Conservation (phyloP, 2,797 vertebrate genomes). For the Peromyscus nudipes region DNA sequence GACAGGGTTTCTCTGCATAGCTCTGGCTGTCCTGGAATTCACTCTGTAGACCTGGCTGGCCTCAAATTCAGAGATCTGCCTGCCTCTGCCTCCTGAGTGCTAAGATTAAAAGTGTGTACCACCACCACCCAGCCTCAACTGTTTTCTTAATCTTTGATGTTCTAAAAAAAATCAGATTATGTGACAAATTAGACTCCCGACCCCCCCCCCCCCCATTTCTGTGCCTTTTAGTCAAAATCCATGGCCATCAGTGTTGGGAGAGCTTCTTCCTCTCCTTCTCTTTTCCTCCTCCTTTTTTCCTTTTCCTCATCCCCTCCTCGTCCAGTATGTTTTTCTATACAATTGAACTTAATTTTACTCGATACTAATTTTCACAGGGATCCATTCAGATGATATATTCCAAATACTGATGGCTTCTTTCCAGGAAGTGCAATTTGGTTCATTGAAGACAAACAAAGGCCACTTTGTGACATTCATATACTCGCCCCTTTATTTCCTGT, state of each 20-base stretch:
- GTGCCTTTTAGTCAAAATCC: not conserved
- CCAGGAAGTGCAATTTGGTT: not conserved
- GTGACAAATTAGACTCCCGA: not conserved
- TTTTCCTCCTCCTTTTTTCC: not conserved
- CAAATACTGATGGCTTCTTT: not conserved
- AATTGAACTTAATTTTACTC: not conserved
- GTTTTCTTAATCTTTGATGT: not conserved
- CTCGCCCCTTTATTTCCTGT: not conserved
- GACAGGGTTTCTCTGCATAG: not conserved
- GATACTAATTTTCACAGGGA: not conserved
- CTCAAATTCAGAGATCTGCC: not conserved
- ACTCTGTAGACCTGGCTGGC: not conserved
- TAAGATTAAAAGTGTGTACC: not conserved
- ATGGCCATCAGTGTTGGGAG: not conserved
- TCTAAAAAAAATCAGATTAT: slow-evolving; percentile 18
- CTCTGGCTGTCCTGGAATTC: not conserved
- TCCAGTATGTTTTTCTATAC: not conserved
- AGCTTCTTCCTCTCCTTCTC: not conserved
- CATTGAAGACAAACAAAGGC: not conserved
- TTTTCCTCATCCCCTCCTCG: not conserved
- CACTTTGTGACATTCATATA: not conserved
- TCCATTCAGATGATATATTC: not conserved
- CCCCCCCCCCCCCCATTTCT: not conserved
- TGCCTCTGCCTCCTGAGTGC: not conserved
- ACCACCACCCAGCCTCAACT: not conserved